A percentile compares a stretch with the other conserved stretches of the same genome.
Conservation (phyloP, 2,113 vertebrate species). For the Pomatorhinus ruficollis region DNA sequence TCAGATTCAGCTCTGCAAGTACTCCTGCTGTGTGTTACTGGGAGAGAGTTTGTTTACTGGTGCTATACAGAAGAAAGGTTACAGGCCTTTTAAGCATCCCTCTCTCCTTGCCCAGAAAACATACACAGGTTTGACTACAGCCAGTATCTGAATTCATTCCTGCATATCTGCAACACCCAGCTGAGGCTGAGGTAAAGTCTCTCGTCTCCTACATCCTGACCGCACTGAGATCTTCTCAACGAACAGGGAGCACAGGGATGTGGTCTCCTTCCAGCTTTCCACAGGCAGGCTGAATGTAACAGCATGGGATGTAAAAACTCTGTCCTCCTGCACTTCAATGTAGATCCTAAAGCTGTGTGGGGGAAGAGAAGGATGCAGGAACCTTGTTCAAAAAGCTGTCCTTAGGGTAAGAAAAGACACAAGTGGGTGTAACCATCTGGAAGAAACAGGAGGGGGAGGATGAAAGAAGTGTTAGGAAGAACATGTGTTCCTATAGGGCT, state of each 20-base stretch:
- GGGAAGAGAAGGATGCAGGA: slow-evolving; percentile 25
- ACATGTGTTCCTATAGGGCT: slow-evolving; percentile 52
- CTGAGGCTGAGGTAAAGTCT: not conserved
- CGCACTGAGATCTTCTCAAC: not conserved
- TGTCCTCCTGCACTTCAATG: not conserved
- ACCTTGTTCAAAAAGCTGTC: slow-evolving; percentile 54
- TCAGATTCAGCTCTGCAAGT: not conserved
- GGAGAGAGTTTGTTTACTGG: fast-evolving
- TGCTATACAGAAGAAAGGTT: not conserved
- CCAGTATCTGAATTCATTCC: not conserved
- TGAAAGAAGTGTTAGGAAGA: slow-evolving; percentile 57
- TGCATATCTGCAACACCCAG: not conserved
- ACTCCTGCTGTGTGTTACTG: not conserved
- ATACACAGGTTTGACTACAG: not conserved
- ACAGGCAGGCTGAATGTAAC: not conserved
- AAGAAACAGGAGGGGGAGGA: slow-evolving; percentile 57
- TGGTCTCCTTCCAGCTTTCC: not conserved
- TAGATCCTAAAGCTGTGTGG: not conserved
- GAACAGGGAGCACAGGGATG: not conserved
- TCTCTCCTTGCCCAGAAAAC: not conserved
- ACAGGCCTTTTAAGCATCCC: not conserved
- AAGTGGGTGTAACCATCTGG: slow-evolving; percentile 66
- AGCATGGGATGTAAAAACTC: not conserved
- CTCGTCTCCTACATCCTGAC: not conserved
- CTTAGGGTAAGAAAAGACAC: slow-evolving; percentile 67